Conservation (phyloP, 1,140 invertebrate genomes). For the Linepithema humile region DNA sequence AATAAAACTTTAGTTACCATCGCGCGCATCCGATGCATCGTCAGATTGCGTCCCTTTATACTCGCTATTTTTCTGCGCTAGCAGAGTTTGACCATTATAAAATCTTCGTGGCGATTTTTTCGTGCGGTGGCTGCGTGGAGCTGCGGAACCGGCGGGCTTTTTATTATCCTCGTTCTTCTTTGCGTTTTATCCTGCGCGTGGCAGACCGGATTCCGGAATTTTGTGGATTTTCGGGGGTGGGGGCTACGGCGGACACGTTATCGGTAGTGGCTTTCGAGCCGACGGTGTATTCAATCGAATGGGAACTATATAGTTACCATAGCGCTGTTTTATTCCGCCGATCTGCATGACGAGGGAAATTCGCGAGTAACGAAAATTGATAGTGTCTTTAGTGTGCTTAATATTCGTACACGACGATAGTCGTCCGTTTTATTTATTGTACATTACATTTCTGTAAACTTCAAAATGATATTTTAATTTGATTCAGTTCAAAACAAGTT, state of each 20-base stretch:
- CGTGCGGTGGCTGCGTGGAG: slow-evolving; percentile 7
- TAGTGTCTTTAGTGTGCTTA: slow-evolving; percentile 1
- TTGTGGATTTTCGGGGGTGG: slow-evolving; percentile 23
- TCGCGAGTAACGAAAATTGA: slow-evolving; percentile 35
- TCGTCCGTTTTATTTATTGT: neutral
- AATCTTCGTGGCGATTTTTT: slow-evolving; percentile 41
- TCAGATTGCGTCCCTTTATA: slow-evolving; percentile 7
- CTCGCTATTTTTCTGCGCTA: neutral
- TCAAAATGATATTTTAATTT: neutral
- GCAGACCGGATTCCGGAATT: slow-evolving; percentile 50
- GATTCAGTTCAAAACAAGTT: too few species aligned
- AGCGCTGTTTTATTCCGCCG: slow-evolving; percentile 26
- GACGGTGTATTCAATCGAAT: slow-evolving; percentile 51
- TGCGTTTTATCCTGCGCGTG: slow-evolving; percentile 38
- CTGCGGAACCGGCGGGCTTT: slow-evolving; percentile 9
- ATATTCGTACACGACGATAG: neutral
- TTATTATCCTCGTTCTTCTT: slow-evolving; percentile 54
- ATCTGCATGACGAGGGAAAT: slow-evolving; percentile 28
- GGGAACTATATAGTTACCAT: slow-evolving; percentile 22
- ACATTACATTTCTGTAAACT: neutral
- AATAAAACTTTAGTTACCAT: neutral
- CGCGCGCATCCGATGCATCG: neutral
- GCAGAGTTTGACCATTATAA: neutral
- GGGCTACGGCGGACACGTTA: slow-evolving; percentile 40
- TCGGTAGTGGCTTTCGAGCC: slow-evolving; percentile 51